Evolutionary conservation across 2,888 invertebrate species (phyloP).

Genomic region (Andrena dorsata): DNA sequence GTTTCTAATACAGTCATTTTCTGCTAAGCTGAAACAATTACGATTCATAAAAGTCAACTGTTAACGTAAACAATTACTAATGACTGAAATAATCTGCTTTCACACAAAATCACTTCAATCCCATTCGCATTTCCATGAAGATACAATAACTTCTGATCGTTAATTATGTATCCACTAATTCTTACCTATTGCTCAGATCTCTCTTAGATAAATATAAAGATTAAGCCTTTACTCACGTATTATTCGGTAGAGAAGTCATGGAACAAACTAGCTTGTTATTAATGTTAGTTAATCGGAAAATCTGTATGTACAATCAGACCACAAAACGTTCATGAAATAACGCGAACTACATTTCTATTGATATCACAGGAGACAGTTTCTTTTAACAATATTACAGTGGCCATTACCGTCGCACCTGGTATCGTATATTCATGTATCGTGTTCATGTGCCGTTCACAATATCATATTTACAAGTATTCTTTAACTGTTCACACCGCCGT

Average conservation of each 20-base stretch:
- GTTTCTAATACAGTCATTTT: constrained; percentile 86
- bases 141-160: neutral
- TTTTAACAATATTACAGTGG: constrained; percentile 67
- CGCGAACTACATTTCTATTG: constrained; percentile 72
- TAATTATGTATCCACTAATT: neutral
- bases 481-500: constrained; percentile 58
- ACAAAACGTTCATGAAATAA: constrained; percentile 25
- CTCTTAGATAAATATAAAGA: constrained; percentile 24
- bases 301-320: constrained; percentile 44
- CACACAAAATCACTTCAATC: neutral
- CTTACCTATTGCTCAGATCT: neutral
- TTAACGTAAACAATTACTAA: neutral
- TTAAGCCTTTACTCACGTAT: constrained; percentile 77
- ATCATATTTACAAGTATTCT: constrained; percentile 52
- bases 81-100: neutral
- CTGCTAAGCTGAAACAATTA: constrained; percentile 81
- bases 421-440: constrained; percentile 47
- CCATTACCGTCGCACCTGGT: constrained; percentile 73
- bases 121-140: neutral
- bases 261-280: constrained; percentile 75
- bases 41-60: neutral
- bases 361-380: constrained; percentile 63
- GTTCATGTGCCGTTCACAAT: constrained; percentile 54
- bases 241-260: constrained; percentile 79
- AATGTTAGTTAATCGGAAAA: constrained; percentile 56